Evolutionary conservation across 37 sponge, comb jelly and placozoan species (phyloP), one percentile per base, ranked within the genome.

Genomic region (Ianthella basta): DNA sequence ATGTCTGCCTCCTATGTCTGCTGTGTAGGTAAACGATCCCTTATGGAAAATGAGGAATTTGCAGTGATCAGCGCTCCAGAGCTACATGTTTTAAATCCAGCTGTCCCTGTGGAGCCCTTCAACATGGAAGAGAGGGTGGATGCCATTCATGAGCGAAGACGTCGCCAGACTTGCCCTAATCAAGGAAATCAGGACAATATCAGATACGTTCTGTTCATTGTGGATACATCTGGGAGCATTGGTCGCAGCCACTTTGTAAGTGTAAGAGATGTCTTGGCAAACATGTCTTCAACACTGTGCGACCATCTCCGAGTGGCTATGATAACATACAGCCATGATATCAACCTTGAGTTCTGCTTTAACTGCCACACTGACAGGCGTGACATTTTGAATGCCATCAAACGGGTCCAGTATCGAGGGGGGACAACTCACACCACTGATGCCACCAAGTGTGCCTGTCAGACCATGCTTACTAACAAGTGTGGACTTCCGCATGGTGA

Each of bases 291-390:
- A 4, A 16, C 13, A 20, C 50, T 85, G 0, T 85, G 85, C 39
- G 53, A 39, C 41, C 73, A 55, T 33, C 25, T 75, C 14, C 44
- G 59, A 35, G 54, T 85, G 25, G 85, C 85, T 25, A 33, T 85
- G 77, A 57, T 85, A 15, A 85, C 85, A 29, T 85, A 44, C 24
- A 60, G 40, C 55, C 18, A 25, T 32, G 40, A 85, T 14, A 60
- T 73, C 38, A 72, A 74, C 24, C 68, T 85, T 13, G 85, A 85
- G 37, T 85, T 85, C 40, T 85, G 85, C 60, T 85, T 85, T 13
- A 67, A 85, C 40, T 85, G 85, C 44, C 19, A 61, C 65, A 39
- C 21, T 19, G 60, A 41, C 15, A 57, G 85, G 54, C 8, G 25
- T 19, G 75, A 6, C 0, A 85, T 67, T 33, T 20, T 50, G 2